phyloP scores from a whole-genome alignment of 2,888 invertebrate species.

The Lysandra coridon region DNA sequence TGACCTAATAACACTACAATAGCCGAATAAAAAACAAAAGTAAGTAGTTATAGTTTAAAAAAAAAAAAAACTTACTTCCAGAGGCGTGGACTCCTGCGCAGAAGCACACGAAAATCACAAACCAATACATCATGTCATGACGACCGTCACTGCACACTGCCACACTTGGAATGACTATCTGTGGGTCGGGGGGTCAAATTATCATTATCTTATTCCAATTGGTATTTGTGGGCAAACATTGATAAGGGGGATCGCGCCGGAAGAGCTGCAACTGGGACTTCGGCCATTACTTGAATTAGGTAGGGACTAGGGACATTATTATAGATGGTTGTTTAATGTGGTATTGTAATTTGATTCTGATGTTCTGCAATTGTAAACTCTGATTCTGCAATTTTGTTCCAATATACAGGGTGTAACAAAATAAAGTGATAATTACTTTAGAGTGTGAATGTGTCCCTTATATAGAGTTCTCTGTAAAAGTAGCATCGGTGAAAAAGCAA shows the following conservation, averaged over 20 bases:
- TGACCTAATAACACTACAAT: no score
- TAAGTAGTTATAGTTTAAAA: background rate
- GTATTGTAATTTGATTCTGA: background rate
- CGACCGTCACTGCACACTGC: conserved; percentile 49
- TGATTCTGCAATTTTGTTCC: background rate
- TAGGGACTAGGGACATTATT: background rate
- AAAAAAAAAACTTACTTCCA: conserved; percentile 57
- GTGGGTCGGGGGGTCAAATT: conserved; percentile 59
- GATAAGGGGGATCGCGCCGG: conserved; percentile 25
- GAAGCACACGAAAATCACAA: conserved; percentile 67
- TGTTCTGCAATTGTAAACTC: background rate
- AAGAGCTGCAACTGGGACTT: conserved; percentile 18
- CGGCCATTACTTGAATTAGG: background rate
- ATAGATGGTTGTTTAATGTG: background rate
- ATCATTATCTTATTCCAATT: conserved; percentile 61
- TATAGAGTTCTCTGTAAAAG: no score
- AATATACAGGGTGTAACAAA: background rate
- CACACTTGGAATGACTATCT: conserved; percentile 56
- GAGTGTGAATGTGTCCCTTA: no score
- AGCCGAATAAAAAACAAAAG: background rate
- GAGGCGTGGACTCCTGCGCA: conserved; percentile 60
- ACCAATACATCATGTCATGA: conserved; percentile 65
- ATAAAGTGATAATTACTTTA: no score
- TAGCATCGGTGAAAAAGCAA: no score
- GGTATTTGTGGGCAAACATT: conserved; percentile 36